Percentiles rank a stretch among this genome's conserved stretches.
These are phyloP conservation scores for Pituophis catenifer DNA, from an alignment of 2,113 vertebrate genomes.

Conservation along the genomic window DNA sequence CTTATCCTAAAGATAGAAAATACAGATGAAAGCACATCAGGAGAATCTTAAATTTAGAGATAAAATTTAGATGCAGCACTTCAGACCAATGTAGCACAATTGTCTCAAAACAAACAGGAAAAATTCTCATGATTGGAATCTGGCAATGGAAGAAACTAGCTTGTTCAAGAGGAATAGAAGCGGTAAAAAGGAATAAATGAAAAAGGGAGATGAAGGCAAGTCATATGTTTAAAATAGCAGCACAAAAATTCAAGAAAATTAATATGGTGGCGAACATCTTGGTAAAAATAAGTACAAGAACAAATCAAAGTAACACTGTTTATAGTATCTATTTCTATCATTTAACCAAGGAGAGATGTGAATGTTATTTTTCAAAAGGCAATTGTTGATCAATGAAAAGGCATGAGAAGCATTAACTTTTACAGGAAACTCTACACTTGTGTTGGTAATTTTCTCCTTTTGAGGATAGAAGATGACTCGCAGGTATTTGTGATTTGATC, in stretches of 20 bases:
- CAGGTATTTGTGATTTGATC: not conserved
- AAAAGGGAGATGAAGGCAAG: not conserved
- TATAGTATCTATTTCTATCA: not conserved
- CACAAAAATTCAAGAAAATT: not conserved
- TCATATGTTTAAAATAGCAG: not conserved
- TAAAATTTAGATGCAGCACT: not conserved
- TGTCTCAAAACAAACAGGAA: not conserved
- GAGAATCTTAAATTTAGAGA: not conserved
- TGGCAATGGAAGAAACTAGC: not conserved
- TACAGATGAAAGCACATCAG: not conserved
- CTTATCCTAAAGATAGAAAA: not conserved
- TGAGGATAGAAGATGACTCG: not conserved
- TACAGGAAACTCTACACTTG: not conserved
- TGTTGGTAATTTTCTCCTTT: not conserved
- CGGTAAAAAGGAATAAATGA: not conserved
- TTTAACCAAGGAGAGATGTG: not conserved
- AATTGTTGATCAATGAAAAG: not conserved
- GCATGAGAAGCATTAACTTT: not conserved
- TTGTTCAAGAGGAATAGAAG: not conserved
- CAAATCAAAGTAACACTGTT: not conserved
- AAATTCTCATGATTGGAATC: not conserved
- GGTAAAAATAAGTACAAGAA: not conserved
- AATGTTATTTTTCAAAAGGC: not conserved
- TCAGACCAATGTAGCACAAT: not conserved
- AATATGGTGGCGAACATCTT: not conserved